Conservation (phyloP, 1,140 invertebrate genomes). For the Oncopodura yosiiana region DNA sequence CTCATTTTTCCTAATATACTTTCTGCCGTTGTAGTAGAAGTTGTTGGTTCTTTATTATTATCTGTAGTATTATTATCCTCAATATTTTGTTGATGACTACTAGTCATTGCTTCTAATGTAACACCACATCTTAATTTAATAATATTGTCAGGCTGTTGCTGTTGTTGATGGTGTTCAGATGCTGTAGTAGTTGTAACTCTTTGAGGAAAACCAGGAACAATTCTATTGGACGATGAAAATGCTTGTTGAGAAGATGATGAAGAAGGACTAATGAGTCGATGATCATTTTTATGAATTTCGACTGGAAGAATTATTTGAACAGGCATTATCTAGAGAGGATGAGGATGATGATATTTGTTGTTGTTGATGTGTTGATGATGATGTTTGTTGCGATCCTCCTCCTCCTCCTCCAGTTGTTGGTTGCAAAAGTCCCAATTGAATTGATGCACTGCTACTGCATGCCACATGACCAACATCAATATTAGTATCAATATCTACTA, state of each 20-base stretch:
- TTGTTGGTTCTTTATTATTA: not conserved
- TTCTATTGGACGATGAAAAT: not conserved
- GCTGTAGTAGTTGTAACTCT: constrained; percentile 39
- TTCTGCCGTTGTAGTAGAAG: not conserved
- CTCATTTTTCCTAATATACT: constrained; percentile 6
- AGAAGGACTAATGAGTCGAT: constrained; percentile 14
- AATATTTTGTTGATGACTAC: not conserved
- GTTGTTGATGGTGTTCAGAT: not conserved
- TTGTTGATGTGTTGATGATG: no score
- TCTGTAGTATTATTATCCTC: not conserved
- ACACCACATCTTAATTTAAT: not conserved
- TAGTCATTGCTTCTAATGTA: not conserved
- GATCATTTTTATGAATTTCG: constrained; percentile 2
- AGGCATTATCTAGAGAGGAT: constrained; percentile 17
- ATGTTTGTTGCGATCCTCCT: not conserved
- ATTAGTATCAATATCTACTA: constrained; percentile 18
- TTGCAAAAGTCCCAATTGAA: constrained; percentile 1
- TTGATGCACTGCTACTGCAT: no score
- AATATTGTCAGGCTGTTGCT: not conserved
- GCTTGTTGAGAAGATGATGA: constrained; percentile 15
- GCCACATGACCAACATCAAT: constrained; percentile 5
- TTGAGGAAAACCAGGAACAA: constrained; percentile 57
- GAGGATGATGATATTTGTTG: constrained; percentile 16
- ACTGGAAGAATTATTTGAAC: constrained; percentile 16
- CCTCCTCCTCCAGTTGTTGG: not conserved